These are phyloP conservation scores for Amphiprion percula DNA, from an alignment of 2,113 vertebrate genomes.

Conservation along the genomic window DNA sequence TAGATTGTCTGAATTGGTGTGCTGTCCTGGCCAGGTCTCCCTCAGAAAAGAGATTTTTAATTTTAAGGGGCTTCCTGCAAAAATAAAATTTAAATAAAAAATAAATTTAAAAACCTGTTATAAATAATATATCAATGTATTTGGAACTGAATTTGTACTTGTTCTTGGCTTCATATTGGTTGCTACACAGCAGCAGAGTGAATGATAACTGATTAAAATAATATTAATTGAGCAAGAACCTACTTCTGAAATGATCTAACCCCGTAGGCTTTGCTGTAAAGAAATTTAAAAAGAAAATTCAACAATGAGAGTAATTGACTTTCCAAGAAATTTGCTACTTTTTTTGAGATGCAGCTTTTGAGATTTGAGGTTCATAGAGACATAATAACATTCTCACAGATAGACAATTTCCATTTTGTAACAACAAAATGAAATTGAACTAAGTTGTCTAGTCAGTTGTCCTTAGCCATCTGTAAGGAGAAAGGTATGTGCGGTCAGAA, in stretches of 20 bases:
- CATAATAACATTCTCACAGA: neutral
- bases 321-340: slow-evolving; percentile 8
- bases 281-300: slow-evolving; percentile 22
- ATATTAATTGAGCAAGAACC: neutral
- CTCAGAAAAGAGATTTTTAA: too few species aligned
- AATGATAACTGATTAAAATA: neutral
- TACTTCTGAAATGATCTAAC: slow-evolving; percentile 10
- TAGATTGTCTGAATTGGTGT: too few species aligned
- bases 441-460: slow-evolving; percentile 24
- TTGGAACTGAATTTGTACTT: slow-evolving; percentile 19
- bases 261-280: slow-evolving; percentile 23
- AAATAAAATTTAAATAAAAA: too few species aligned
- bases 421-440: neutral
- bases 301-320: slow-evolving; percentile 1
- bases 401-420: too few species aligned
- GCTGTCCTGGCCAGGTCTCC: too few species aligned
- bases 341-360: slow-evolving; percentile 35
- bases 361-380: slow-evolving; percentile 15
- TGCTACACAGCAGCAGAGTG: slow-evolving; percentile 6
- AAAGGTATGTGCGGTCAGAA: slow-evolving; percentile 24
- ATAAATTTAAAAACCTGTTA: too few species aligned
- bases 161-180: slow-evolving; percentile 14
- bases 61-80: too few species aligned
- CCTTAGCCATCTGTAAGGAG: slow-evolving; percentile 10
- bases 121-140: neutral